Conservation (phyloP, 64 coral and sea anemone species). For the Pocillopora damicornis region DNA sequence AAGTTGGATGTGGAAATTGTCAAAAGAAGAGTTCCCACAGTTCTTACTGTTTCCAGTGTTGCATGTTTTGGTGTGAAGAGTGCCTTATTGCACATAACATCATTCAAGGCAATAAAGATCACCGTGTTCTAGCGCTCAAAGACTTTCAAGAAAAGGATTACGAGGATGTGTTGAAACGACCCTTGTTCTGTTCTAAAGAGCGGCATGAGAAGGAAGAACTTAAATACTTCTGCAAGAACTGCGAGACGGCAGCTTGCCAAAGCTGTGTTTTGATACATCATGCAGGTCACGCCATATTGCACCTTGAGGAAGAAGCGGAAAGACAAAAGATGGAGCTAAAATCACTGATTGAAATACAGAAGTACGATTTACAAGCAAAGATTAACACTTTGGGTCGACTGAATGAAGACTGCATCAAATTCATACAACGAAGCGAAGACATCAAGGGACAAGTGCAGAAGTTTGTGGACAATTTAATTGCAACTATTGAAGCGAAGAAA, state of each 20-base stretch:
- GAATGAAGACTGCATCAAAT: neutral
- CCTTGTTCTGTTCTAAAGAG: neutral
- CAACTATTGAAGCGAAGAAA: neutral
- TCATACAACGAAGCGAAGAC: neutral
- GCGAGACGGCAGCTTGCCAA: neutral
- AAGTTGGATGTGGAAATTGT: neutral
- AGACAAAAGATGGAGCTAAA: neutral
- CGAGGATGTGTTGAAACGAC: conserved; percentile 16
- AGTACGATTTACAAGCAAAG: neutral
- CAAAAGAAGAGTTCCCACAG: neutral
- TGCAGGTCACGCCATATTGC: neutral
- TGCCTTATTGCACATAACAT: neutral
- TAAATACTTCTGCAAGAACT: neutral
- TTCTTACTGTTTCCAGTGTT: conserved; percentile 6
- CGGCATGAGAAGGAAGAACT: neutral
- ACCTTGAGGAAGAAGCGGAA: neutral
- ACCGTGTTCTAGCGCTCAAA: conserved; percentile 9
- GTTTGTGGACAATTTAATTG: neutral
- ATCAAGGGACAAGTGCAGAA: neutral
- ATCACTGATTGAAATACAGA: neutral
- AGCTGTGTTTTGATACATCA: neutral
- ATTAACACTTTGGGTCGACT: neutral
- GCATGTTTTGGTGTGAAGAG: neutral
- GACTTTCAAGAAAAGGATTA: conserved; percentile 26
- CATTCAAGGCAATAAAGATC: neutral